These are phyloP conservation scores for Gryllus longicercus DNA, from an alignment of 2,888 invertebrate genomes.

Conservation along the genomic window DNA sequence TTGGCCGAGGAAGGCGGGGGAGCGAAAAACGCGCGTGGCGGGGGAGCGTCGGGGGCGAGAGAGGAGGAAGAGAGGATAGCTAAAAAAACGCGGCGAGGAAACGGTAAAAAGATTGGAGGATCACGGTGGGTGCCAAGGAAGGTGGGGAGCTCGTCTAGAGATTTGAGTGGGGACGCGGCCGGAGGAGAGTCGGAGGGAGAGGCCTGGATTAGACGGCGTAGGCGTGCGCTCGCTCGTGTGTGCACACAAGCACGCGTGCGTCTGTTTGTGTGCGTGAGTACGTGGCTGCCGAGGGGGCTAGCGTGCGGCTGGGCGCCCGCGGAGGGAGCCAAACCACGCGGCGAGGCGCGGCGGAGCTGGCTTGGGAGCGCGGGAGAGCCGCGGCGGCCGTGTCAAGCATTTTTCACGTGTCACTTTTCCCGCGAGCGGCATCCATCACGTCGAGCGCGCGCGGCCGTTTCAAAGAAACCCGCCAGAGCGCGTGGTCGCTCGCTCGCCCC, in stretches of 20 bases:
- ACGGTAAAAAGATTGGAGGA: not conserved
- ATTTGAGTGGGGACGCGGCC: too few relatives aligned
- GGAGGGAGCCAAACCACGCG: conserved; percentile 37
- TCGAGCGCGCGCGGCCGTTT: conserved; percentile 22
- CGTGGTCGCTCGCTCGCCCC: not conserved
- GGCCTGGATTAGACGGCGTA: not conserved
- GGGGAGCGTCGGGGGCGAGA: not conserved
- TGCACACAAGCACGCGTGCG: not conserved
- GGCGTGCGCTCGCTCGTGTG: not conserved
- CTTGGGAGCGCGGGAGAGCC: conserved; percentile 22
- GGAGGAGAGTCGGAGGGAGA: not conserved
- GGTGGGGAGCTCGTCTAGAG: not conserved
- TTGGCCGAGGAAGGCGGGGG: not conserved
- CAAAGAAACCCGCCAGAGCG: conserved; percentile 17
- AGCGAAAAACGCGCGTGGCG: not conserved
- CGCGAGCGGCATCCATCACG: conserved; percentile 34
- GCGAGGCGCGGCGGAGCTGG: conserved; percentile 19
- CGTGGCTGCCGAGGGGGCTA: conserved; percentile 19
- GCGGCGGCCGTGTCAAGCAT: conserved; percentile 28
- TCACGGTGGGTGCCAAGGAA: not conserved
- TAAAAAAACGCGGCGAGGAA: not conserved
- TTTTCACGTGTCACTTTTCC: conserved; percentile 35
- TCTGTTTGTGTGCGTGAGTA: not conserved
- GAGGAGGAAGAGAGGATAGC: not conserved
- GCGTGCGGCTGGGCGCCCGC: conserved; percentile 39